Conservation (phyloP, 53 echinoderm and acorn worm genomes). For the Crossaster papposus region DNA sequence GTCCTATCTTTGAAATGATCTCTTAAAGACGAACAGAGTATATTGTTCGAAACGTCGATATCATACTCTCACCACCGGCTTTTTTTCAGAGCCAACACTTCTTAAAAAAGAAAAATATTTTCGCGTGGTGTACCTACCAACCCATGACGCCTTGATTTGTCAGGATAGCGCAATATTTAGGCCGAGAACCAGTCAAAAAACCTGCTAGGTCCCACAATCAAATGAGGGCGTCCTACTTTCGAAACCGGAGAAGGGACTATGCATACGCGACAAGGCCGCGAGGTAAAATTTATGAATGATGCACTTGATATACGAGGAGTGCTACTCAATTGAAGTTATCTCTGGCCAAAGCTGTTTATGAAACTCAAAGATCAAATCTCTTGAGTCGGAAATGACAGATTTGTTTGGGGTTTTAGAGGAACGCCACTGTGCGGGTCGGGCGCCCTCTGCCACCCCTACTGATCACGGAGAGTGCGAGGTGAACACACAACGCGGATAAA, state of each 20-base stretch:
- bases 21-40: no score
- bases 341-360: conserved; percentile 15
- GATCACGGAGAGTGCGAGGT: neutral
- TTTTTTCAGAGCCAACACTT: no score
- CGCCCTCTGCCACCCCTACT: neutral
- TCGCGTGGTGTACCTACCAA: no score
- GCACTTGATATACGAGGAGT: neutral
- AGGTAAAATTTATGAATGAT: conserved; percentile 12
- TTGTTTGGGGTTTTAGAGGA: neutral
- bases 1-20: no score
- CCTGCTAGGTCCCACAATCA: neutral
- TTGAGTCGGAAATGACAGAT: conserved; percentile 11
- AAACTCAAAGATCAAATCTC: conserved; percentile 23
- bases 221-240: neutral
- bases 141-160: no score
- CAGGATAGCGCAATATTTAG: no score
- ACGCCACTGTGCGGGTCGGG: neutral
- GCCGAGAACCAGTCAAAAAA: neutral
- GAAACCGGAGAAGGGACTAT: neutral
- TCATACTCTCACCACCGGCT: no score
- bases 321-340: conserved; percentile 2
- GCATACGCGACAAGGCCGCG: neutral
- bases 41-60: no score
- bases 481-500: conserved; percentile 22
- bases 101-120: no score